Base-by-base conservation (phyloP, 2,888 invertebrate genomes). In the Liopterus haemorrhoidalis region DNA sequence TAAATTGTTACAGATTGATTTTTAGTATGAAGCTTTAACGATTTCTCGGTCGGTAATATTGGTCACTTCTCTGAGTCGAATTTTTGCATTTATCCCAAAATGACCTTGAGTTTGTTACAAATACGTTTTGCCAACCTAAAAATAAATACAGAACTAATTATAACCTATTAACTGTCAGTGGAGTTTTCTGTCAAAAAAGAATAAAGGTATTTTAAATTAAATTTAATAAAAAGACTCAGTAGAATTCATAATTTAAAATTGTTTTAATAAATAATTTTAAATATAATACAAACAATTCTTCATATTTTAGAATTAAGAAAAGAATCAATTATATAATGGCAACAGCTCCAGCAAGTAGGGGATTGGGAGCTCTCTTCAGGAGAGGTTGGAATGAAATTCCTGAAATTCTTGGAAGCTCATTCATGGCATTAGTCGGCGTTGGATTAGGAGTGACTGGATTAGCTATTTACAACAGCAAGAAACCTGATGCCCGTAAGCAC, bases 381-480 rank as follows among this genome's bases (percentile, higher is more conserved):
- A 59, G 59, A 57, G 70, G 67, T 8, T 79, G 84, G 81, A 68
- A 74, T 59, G 82, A 84, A 68, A 78, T 83, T 48, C 86, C 86
- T 3, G 85, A 85, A 65, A 67, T 85, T 35, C 64, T 85, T 28
- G 81, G 73, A 19, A 71, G 78, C 16, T 66, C 75, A 2, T 74
- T 73, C 9, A 53, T 82, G 52, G 83, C 72, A 1, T 0, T 82
- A 0, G 58, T 74, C 24, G 84, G 85, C 19, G 36, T 79, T 3
- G 74, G 64, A 5, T 52, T 81, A 48, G 71, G 70, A 12, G 59
- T 60, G 14, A 35, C 69, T 24, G 77, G 74, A 2, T 53, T 73
- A 35, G 63, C 65, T 47, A 73, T 70, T 24, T 78, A 81, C 54
- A 59, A 68, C 15, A 66, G 70, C 48, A 73, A 70, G 25, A 81